phyloP scores from a whole-genome alignment of 2,113 vertebrate species.

The Paraplagusia blochii region DNA sequence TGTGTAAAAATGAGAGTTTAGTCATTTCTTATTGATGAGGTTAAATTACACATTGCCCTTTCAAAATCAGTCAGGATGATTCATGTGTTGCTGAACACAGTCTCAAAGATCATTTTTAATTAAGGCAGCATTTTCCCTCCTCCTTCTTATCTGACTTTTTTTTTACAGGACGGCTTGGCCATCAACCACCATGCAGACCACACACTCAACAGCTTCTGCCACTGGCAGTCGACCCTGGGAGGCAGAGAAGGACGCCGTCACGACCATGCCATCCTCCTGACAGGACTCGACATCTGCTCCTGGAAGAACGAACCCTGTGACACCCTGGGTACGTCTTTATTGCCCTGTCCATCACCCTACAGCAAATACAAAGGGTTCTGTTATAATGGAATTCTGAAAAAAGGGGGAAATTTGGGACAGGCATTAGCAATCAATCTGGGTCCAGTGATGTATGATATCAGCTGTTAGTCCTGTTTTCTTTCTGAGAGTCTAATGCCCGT shows the following conservation, averaged over 20 bases:
- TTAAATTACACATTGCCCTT: too few relatives aligned
- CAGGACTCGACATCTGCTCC: constrained; percentile 89
- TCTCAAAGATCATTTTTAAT: neutral
- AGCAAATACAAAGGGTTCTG: neutral
- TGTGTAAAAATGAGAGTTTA: neutral
- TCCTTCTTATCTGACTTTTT: constrained; percentile 15
- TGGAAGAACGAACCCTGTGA: constrained; percentile 94
- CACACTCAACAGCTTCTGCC: constrained; percentile 89
- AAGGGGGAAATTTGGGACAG: constrained; percentile 3
- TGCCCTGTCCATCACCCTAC: neutral
- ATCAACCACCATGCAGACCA: constrained; percentile 91
- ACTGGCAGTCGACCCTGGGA: constrained; percentile 86
- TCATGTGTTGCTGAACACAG: neutral
- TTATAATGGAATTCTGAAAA: neutral
- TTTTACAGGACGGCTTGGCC: constrained; percentile 80
- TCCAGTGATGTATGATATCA: neutral
- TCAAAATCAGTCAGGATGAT: neutral
- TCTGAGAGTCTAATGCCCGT: constrained; percentile 17
- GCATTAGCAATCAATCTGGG: neutral
- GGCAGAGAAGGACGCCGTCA: constrained; percentile 82
- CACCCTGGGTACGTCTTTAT: constrained; percentile 78
- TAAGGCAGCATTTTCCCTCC: constrained; percentile 3
- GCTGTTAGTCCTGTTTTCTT: neutral
- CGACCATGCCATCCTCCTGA: constrained; percentile 89
- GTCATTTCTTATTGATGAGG: too few relatives aligned